These are phyloP conservation scores for Oreotrochilus melanogaster DNA, from an alignment of 2,113 vertebrate species.

Conservation along the genomic window DNA sequence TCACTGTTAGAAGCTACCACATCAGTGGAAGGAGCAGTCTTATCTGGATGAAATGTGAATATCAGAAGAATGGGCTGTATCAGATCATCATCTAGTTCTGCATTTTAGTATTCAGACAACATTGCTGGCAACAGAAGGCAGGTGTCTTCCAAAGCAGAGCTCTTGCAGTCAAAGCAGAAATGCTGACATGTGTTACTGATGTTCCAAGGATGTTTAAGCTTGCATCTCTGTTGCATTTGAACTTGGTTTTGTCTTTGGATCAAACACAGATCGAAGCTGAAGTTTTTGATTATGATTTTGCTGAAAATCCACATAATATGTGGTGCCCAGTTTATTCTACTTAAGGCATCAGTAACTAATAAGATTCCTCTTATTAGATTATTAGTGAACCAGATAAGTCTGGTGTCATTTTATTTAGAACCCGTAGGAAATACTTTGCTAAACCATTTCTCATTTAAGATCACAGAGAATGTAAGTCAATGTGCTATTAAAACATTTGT, in stretches of 20 bases:
- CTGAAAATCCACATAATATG: background rate
- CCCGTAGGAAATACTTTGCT: background rate
- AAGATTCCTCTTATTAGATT: background rate
- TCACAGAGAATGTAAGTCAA: background rate
- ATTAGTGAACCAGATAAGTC: background rate
- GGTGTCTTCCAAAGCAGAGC: background rate
- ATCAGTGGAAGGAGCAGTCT: conserved; percentile 10
- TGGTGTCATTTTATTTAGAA: background rate
- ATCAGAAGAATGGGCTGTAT: conserved; percentile 1
- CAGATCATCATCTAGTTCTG: background rate
- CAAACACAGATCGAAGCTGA: conserved; percentile 25
- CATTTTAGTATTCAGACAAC: conserved; percentile 36
- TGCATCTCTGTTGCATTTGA: background rate
- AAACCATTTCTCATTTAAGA: background rate
- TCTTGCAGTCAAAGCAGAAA: background rate
- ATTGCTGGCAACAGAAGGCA: background rate
- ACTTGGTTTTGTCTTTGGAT: conserved; percentile 33
- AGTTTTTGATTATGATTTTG: background rate
- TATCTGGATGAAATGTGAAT: conserved; percentile 27
- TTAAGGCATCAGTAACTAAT: background rate
- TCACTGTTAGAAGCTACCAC: background rate
- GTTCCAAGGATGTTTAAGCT: conserved; percentile 40
- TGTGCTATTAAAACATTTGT: background rate
- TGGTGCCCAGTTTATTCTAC: background rate
- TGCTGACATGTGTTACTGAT: background rate